Conservation (phyloP, 2,888 invertebrate genomes). For the Itoplectis maculator region DNA sequence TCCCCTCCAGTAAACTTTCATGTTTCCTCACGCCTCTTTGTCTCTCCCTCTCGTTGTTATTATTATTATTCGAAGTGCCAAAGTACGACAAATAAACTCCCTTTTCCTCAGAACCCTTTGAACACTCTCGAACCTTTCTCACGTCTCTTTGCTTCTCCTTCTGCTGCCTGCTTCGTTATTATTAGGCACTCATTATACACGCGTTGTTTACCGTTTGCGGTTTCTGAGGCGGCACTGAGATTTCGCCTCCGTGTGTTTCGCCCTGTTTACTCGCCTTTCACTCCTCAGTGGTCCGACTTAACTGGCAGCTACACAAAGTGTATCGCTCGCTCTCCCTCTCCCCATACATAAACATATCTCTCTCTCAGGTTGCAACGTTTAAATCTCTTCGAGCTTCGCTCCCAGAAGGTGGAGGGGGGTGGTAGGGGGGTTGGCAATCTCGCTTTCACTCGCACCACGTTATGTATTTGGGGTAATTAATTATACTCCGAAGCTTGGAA, state of each 20-base stretch:
- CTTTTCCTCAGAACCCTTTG: background rate
- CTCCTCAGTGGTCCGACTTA: background rate
- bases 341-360: no score
- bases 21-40: no score
- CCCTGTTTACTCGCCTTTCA: background rate
- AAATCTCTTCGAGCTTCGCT: constrained; percentile 35
- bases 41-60: no score
- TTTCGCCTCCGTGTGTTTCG: background rate
- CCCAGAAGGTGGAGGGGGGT: no score
- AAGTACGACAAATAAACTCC: constrained; percentile 22
- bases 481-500: constrained; percentile 28
- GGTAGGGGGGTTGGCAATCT: constrained; percentile 3
- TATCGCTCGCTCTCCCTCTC: no score
- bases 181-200: constrained; percentile 1
- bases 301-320: constrained; percentile 1
- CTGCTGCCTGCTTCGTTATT: constrained; percentile 6
- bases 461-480: constrained; percentile 54
- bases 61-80: no score
- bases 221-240: background rate
- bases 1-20: no score
- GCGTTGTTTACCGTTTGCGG: constrained; percentile 25
- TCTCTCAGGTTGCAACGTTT: no score
- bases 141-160: background rate
- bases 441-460: constrained; percentile 12
- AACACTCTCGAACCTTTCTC: background rate